A percentile compares a stretch with the other conserved stretches of the same genome.
Evolutionary conservation across 2,797 vertebrate species (phyloP).

Genomic region (Girardinus metallicus): DNA sequence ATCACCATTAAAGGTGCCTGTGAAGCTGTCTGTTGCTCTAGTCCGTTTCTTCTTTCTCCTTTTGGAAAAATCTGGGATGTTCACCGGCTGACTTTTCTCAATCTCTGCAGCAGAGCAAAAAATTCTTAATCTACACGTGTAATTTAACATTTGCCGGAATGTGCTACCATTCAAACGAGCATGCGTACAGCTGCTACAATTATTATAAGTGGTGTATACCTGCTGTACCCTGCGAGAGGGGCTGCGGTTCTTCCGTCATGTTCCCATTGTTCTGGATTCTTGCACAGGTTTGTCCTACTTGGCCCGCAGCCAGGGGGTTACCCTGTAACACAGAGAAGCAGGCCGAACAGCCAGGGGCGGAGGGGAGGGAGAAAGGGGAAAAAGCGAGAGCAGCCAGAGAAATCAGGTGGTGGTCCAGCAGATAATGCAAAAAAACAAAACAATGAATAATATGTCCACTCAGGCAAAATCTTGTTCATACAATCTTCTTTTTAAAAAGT

Average conservation of each 20-base stretch:
- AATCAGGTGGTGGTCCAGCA: constrained; percentile 23
- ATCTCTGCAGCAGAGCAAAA: constrained; percentile 76
- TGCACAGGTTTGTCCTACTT: constrained; percentile 66
- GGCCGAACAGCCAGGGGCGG: constrained; percentile 9
- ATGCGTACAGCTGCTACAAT: neutral
- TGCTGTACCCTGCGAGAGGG: constrained; percentile 57
- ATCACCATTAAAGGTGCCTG: constrained; percentile 91
- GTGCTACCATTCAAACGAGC: neutral
- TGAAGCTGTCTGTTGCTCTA: constrained; percentile 86
- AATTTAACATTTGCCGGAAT: neutral
- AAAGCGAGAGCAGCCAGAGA: constrained; percentile 25
- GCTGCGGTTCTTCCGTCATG: constrained; percentile 50
- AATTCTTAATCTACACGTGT: neutral
- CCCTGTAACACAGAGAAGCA: constrained; percentile 70
- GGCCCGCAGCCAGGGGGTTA: constrained; percentile 72
- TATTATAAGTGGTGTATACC: constrained; percentile 50
- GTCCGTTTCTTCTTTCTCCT: constrained; percentile 92
- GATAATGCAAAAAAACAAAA: constrained; percentile 35
- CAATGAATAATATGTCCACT: neutral
- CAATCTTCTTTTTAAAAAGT: neutral
- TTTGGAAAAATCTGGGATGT: constrained; percentile 85
- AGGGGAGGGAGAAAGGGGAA: constrained; percentile 7
- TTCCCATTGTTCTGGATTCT: constrained; percentile 49
- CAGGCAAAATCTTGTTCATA: neutral
- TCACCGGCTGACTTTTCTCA: constrained; percentile 90